Conservation (phyloP, 2,888 invertebrate species). For the Ctena decussata region DNA sequence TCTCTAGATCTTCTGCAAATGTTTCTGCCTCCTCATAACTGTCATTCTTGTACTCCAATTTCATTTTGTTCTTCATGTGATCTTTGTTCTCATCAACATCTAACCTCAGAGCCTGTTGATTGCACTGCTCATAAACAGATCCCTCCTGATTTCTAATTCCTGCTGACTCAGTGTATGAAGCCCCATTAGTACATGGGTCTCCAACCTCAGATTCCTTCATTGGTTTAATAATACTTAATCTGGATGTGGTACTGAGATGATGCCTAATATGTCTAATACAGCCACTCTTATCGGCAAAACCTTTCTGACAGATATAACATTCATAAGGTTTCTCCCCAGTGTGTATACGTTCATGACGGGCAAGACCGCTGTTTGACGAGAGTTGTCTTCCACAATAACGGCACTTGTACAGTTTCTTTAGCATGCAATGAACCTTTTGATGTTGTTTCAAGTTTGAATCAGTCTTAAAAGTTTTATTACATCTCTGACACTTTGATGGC, state of each 20-base stretch:
- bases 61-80: neutral
- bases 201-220: neutral
- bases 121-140: neutral
- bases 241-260: neutral
- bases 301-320: conserved; percentile 62
- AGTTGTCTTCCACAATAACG: conserved; percentile 63
- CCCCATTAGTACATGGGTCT: neutral
- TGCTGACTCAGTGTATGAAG: neutral
- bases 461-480: conserved; percentile 54
- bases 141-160: neutral
- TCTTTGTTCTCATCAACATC: neutral
- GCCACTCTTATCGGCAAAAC: conserved; percentile 61
- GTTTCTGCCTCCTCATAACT: neutral
- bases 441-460: conserved; percentile 56
- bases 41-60: neutral
- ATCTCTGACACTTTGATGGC: conserved; percentile 59
- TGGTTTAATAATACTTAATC: neutral
- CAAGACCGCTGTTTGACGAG: conserved; percentile 49
- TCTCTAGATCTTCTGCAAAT: neutral
- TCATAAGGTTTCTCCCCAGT: conserved; percentile 58
- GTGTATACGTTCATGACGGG: conserved; percentile 62
- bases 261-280: conserved; percentile 63
- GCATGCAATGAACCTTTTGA: conserved; percentile 60
- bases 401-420: conserved; percentile 65
- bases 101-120: neutral